These are phyloP conservation scores for Microcaecilia unicolor DNA, from an alignment of 2,797 vertebrate species.

Conservation along the genomic window DNA sequence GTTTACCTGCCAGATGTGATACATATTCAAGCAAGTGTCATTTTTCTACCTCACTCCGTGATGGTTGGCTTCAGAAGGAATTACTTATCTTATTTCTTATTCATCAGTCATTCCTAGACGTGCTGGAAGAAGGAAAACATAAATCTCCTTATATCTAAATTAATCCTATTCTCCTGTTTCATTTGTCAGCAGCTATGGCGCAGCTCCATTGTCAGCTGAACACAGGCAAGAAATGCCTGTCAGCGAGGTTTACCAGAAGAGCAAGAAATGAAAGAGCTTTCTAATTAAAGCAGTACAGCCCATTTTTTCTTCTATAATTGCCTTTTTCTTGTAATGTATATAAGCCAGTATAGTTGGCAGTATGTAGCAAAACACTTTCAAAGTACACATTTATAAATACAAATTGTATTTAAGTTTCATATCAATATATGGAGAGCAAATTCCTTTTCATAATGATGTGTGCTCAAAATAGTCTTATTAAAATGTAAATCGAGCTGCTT, in stretches of 20 bases:
- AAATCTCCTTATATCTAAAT: slow-evolving; percentile 39
- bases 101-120: slow-evolving; percentile 26
- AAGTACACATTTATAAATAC: background rate
- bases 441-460: background rate
- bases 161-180: slow-evolving; percentile 29
- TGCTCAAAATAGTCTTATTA: slow-evolving; percentile 15
- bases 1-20: slow-evolving; percentile 30
- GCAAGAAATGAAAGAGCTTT: slow-evolving; percentile 12
- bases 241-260: slow-evolving; percentile 10
- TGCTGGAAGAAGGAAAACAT: slow-evolving; percentile 26
- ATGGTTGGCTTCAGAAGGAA: slow-evolving; percentile 17
- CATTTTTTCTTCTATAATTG: slow-evolving; percentile 6
- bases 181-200: slow-evolving; percentile 26
- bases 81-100: slow-evolving; percentile 36
- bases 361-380: background rate
- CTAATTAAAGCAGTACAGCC: slow-evolving; percentile 16
- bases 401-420: background rate
- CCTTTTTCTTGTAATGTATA: slow-evolving; percentile 6
- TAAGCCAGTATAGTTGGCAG: background rate
- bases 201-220: slow-evolving; percentile 23
- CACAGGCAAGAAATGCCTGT: slow-evolving; percentile 28
- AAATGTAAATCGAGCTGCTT: slow-evolving; percentile 20
- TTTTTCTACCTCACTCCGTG: slow-evolving; percentile 29
- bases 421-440: slow-evolving; percentile 8
- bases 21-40: slow-evolving; percentile 21